A percentile compares a stretch with the other conserved stretches of the same genome.
Evolutionary conservation across 2,888 invertebrate genomes (phyloP).

Genomic region (Eugnorisma glareosa): DNA sequence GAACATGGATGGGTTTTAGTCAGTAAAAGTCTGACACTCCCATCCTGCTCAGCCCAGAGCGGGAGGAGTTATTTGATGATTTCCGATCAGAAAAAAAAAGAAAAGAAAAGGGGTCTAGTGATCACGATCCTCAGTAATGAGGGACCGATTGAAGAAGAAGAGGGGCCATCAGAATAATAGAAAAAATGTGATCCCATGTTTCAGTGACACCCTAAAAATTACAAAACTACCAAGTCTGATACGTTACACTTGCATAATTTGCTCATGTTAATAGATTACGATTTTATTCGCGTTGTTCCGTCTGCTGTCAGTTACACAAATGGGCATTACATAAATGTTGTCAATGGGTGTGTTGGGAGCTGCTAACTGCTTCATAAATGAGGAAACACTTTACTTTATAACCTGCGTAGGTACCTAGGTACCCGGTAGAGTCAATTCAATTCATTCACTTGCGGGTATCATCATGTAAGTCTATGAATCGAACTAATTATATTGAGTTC

Average conservation of each 20-base stretch:
- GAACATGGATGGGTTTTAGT: too few relatives aligned
- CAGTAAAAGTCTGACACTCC: too few relatives aligned
- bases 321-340: not conserved
- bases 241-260: not conserved
- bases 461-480: not conserved
- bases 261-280: not conserved
- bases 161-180: too few relatives aligned
- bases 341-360: not conserved
- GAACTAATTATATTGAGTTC: not conserved
- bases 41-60: too few relatives aligned
- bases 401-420: not conserved
- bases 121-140: too few relatives aligned
- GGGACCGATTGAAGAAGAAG: too few relatives aligned
- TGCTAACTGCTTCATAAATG: not conserved
- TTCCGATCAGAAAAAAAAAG: too few relatives aligned
- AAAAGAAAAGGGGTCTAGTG: too few relatives aligned
- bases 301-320: not conserved
- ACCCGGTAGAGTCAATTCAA: not conserved
- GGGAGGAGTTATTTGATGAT: too few relatives aligned
- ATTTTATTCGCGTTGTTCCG: not conserved
- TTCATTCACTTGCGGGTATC: not conserved
- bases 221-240: not conserved
- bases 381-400: constrained; percentile 1
- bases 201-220: not conserved
- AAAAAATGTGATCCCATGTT: too few relatives aligned